phyloP scores from a whole-genome alignment of 2,113 vertebrate genomes.

The Grus americana region DNA sequence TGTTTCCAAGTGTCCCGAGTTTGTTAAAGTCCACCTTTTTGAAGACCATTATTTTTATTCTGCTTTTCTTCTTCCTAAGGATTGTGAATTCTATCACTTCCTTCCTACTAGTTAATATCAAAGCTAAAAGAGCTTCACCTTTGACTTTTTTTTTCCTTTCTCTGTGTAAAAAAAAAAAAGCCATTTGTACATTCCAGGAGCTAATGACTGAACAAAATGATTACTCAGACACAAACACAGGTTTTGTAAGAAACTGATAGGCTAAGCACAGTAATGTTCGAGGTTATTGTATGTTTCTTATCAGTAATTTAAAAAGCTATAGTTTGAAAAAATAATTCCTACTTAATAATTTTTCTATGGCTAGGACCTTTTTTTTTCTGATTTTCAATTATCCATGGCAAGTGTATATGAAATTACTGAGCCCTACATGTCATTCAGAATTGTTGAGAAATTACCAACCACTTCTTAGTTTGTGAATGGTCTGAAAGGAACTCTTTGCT shows the following conservation, averaged over 20 bases:
- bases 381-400: neutral
- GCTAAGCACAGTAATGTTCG: neutral
- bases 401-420: neutral
- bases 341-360: neutral
- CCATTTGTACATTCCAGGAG: neutral
- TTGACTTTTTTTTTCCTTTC: neutral
- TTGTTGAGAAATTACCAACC: neutral
- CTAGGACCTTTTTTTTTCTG: neutral
- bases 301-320: neutral
- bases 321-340: neutral
- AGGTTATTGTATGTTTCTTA: neutral
- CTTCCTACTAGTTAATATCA: neutral
- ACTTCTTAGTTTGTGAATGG: neutral
- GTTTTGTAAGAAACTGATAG: neutral
- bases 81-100: neutral
- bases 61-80: neutral
- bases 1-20: neutral
- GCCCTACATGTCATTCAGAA: neutral
- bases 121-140: neutral
- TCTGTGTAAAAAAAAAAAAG: neutral
- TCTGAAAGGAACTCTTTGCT: neutral
- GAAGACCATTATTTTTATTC: neutral
- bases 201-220: neutral
- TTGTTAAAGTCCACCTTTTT: neutral
- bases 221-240: neutral